phyloP scores from a whole-genome alignment of 2,797 vertebrate species.

The Sebastes nivosus region DNA sequence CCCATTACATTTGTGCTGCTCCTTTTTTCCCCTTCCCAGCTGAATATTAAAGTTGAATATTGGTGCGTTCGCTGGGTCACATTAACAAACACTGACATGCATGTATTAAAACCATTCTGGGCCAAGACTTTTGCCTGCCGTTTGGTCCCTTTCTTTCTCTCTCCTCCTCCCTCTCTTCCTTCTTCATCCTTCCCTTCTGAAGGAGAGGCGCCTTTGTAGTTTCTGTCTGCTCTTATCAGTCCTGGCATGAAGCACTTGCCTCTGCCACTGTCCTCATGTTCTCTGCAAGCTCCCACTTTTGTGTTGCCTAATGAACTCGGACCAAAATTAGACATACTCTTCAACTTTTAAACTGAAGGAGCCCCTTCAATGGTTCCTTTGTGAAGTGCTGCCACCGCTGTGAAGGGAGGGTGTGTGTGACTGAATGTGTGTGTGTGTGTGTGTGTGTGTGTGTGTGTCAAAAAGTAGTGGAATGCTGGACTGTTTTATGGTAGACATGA shows the following conservation, averaged over 20 bases:
- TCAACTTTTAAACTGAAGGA: slow-evolving; percentile 84
- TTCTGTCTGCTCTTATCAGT: slow-evolving; percentile 81
- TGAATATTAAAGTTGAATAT: slow-evolving; percentile 72
- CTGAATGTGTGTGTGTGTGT: slow-evolving; percentile 33
- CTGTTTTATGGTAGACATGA: slow-evolving; percentile 79
- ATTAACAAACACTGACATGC: slow-evolving; percentile 71
- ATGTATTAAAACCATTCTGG: slow-evolving; percentile 66
- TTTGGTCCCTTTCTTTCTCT: slow-evolving; percentile 65
- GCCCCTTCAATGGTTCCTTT: slow-evolving; percentile 84
- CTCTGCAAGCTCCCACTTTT: slow-evolving; percentile 83
- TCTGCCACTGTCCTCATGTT: slow-evolving; percentile 85
- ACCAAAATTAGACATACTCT: slow-evolving; percentile 88
- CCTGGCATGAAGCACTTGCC: slow-evolving; percentile 82
- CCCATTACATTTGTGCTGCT: slow-evolving; percentile 50
- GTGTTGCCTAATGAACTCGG: slow-evolving; percentile 86
- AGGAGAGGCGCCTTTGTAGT: slow-evolving; percentile 80
- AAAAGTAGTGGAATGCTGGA: slow-evolving; percentile 76
- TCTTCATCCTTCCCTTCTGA: slow-evolving; percentile 75
- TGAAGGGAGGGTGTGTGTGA: slow-evolving; percentile 60
- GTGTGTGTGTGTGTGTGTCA: slow-evolving; percentile 42
- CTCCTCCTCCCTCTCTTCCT: slow-evolving; percentile 54
- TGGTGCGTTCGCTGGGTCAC: slow-evolving; percentile 47
- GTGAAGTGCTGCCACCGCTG: slow-evolving; percentile 74
- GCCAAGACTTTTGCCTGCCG: slow-evolving; percentile 61
- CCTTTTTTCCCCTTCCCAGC: slow-evolving; percentile 36